phyloP scores from a whole-genome alignment of 1,140 invertebrate genomes.

The Drosophila bocqueti region DNA sequence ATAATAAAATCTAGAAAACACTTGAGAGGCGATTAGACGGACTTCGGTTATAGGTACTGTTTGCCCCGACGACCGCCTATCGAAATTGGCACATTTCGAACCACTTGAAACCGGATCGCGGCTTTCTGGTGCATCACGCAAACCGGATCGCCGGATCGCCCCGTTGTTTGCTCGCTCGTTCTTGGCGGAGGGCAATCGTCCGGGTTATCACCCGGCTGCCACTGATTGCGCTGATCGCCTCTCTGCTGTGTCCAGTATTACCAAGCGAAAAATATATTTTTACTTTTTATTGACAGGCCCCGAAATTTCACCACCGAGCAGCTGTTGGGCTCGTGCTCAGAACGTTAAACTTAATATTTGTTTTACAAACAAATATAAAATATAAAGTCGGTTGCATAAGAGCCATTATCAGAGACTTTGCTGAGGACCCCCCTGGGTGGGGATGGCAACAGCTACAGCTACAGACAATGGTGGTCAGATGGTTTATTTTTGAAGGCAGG shows the following conservation, averaged over 20 bases:
- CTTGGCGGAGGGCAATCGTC: constrained; percentile 50
- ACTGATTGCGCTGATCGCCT: constrained; percentile 27
- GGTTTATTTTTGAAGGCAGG: constrained; percentile 24
- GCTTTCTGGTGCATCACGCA: constrained; percentile 12
- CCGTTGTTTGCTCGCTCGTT: constrained; percentile 30
- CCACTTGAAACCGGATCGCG: constrained; percentile 62
- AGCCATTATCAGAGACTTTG: constrained; percentile 16
- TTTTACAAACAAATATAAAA: not conserved
- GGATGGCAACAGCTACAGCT: constrained; percentile 13
- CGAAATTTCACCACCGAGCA: constrained; percentile 46
- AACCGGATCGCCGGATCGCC: constrained; percentile 71
- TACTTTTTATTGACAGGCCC: constrained; percentile 26
- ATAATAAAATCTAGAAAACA: constrained; percentile 50
- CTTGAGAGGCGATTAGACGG: constrained; percentile 37
- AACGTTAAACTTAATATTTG: constrained; percentile 13
- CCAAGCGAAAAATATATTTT: constrained; percentile 14
- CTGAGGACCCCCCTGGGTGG: constrained; percentile 13
- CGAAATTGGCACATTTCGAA: constrained; percentile 71
- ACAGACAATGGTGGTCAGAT: constrained; percentile 4
- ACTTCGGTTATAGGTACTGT: constrained; percentile 27
- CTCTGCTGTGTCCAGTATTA: constrained; percentile 3
- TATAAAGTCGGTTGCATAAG: constrained; percentile 31
- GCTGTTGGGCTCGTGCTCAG: constrained; percentile 44
- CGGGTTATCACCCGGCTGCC: constrained; percentile 44
- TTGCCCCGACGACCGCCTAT: constrained; percentile 51